A percentile compares a stretch with the other conserved stretches of the same genome.
These are phyloP conservation scores for Pectinophora gossypiella DNA, from an alignment of 1,140 invertebrate genomes.

Conservation along the genomic window DNA sequence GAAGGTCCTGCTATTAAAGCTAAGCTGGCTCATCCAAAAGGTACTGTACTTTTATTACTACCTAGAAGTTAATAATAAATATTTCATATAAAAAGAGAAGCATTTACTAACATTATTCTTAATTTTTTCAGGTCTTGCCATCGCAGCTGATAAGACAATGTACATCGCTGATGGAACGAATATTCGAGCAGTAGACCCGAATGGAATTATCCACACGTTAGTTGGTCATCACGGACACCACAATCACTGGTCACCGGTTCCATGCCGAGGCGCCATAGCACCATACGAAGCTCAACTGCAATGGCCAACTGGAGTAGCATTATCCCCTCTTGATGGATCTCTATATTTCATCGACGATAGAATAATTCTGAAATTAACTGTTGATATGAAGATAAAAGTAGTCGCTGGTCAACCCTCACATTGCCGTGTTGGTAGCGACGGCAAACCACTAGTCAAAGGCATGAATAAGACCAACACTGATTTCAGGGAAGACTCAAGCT, in stretches of 20 bases:
- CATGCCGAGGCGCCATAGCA: constrained; percentile 87
- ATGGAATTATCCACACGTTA: constrained; percentile 95
- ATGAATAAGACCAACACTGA: constrained; percentile 60
- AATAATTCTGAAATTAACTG: constrained; percentile 93
- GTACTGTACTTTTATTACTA: constrained; percentile 65
- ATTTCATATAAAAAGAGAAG: background rate
- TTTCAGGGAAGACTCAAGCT: constrained; percentile 62
- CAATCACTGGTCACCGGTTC: constrained; percentile 92
- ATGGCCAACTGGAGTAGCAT: constrained; percentile 95
- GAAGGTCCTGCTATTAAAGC: constrained; percentile 92
- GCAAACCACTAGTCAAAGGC: constrained; percentile 48
- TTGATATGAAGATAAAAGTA: constrained; percentile 92
- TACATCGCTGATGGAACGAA: constrained; percentile 97
- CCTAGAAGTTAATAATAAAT: background rate
- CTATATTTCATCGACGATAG: constrained; percentile 97
- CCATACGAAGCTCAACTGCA: constrained; percentile 90
- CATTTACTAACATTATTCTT: too few relatives aligned
- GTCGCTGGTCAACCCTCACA: constrained; percentile 94
- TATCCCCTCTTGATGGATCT: constrained; percentile 95
- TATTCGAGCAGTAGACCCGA: constrained; percentile 91
- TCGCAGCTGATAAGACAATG: constrained; percentile 93
- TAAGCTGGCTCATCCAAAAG: constrained; percentile 97
- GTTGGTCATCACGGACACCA: constrained; percentile 95
- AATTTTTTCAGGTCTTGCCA: constrained; percentile 82
- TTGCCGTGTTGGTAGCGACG: constrained; percentile 78